A percentile compares a stretch with the other conserved stretches of the same genome.
Conservation (phyloP, 2,113 vertebrate genomes). For the Suricata suricatta region DNA sequence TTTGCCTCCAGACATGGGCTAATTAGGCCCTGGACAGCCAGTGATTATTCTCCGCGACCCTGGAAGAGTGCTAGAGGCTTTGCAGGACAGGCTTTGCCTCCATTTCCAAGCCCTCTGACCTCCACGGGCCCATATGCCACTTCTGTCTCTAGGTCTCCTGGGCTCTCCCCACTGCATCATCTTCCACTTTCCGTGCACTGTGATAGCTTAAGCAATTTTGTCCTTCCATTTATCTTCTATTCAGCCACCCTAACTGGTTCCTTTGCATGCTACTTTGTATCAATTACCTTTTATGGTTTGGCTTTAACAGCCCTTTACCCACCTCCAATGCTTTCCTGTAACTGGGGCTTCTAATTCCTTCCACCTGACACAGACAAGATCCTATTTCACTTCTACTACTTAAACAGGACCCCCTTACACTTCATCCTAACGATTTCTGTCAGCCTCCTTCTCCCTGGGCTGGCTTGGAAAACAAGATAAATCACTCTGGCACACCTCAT, state of each 20-base stretch:
- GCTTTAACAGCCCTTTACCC: background rate
- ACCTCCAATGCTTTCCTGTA: background rate
- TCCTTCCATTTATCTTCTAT: background rate
- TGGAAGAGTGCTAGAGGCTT: background rate
- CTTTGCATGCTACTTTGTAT: background rate
- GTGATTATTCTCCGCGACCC: background rate
- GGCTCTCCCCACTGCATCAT: background rate
- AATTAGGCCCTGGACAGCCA: background rate
- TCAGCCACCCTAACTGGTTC: background rate
- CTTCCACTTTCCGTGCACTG: background rate
- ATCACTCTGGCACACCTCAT: background rate
- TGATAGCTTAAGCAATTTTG: background rate
- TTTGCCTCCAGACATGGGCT: background rate
- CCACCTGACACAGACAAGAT: conserved; percentile 22
- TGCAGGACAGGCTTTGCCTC: background rate
- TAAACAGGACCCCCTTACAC: background rate
- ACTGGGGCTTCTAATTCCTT: conserved; percentile 3
- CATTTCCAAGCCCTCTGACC: background rate
- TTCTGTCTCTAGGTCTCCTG: background rate
- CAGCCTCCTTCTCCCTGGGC: background rate
- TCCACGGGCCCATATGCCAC: background rate
- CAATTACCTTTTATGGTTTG: background rate
- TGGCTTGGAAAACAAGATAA: background rate
- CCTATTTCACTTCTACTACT: background rate
- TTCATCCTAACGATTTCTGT: conserved; percentile 10